Evolutionary conservation across 2,888 invertebrate species (phyloP).

Genomic region (Drosophila acutilabella): DNA sequence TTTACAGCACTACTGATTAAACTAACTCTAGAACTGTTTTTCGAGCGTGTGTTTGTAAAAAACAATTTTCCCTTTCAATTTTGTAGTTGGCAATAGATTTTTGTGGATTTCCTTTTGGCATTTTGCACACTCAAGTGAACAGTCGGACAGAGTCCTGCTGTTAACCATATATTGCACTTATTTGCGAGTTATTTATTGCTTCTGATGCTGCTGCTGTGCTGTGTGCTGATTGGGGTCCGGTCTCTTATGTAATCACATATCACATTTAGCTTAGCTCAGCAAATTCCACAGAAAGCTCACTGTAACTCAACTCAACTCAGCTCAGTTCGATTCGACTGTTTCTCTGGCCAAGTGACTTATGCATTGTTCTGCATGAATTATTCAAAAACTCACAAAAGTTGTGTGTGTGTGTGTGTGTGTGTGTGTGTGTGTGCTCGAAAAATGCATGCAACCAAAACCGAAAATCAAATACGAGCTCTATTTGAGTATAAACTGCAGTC

Average conservation of each 20-base stretch:
- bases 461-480: slow-evolving; percentile 55
- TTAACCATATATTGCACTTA: slow-evolving; percentile 17
- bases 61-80: slow-evolving; percentile 3
- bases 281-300: slow-evolving; percentile 41
- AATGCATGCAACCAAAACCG: slow-evolving; percentile 45
- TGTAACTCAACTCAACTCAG: slow-evolving; percentile 6
- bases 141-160: slow-evolving; percentile 7
- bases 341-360: slow-evolving; percentile 64
- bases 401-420: slow-evolving; percentile 39
- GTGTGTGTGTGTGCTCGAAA: slow-evolving; percentile 43
- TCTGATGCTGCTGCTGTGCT: not conserved
- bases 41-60: not conserved
- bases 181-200: slow-evolving; percentile 47
- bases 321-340: slow-evolving; percentile 15
- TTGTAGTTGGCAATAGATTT: not conserved
- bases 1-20: not conserved
- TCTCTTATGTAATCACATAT: slow-evolving; percentile 51
- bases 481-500: slow-evolving; percentile 46
- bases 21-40: slow-evolving; percentile 12
- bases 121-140: slow-evolving; percentile 7
- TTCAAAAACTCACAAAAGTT: slow-evolving; percentile 65
- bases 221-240: slow-evolving; percentile 37
- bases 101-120: slow-evolving; percentile 1
- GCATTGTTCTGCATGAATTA: slow-evolving; percentile 78
- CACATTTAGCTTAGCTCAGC: slow-evolving; percentile 50